Evolutionary conservation across 2,888 invertebrate genomes (phyloP).

Genomic region (Calliopum simillimum): DNA sequence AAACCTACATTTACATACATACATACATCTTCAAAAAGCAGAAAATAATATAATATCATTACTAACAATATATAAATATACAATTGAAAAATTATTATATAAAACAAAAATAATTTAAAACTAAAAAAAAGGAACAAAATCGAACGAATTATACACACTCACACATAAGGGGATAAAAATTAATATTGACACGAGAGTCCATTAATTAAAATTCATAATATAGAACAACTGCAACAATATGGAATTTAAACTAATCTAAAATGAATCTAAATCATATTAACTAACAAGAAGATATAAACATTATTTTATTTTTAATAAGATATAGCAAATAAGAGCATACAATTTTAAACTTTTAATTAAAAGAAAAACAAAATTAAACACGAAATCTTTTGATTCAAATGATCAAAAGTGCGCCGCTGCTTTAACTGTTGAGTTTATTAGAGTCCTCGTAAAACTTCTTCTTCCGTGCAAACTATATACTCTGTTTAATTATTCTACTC

Average conservation of each 20-base stretch:
- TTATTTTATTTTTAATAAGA: not conserved
- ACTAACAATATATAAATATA: slow-evolving; percentile 7
- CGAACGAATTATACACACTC: slow-evolving; percentile 43
- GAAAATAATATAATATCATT: slow-evolving; percentile 9
- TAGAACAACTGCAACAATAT: not conserved
- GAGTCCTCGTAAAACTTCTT: not conserved
- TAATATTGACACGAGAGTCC: slow-evolving; percentile 14
- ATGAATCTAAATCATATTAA: slow-evolving; percentile 9
- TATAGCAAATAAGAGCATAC: not conserved
- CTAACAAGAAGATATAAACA: slow-evolving; percentile 7
- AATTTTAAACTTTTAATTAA: not conserved
- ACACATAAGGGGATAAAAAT: slow-evolving; percentile 7
- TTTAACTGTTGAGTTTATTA: not conserved
- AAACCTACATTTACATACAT: slow-evolving; percentile 7
- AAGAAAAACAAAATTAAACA: slow-evolving; percentile 8
- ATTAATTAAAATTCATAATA: slow-evolving; percentile 16
- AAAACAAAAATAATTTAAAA: slow-evolving; percentile 44
- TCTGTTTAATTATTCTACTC: too few relatives aligned
- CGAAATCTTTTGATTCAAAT: slow-evolving; percentile 7
- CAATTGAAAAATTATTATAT: slow-evolving; percentile 38
- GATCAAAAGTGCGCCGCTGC: slow-evolving; percentile 22
- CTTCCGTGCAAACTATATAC: not conserved
- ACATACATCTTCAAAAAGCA: slow-evolving; percentile 19
- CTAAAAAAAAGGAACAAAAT: slow-evolving; percentile 44
- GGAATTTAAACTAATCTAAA: slow-evolving; percentile 6